These are phyloP conservation scores for Argyresthia goedartella DNA, from an alignment of 2,888 invertebrate genomes.

Conservation along the genomic window DNA sequence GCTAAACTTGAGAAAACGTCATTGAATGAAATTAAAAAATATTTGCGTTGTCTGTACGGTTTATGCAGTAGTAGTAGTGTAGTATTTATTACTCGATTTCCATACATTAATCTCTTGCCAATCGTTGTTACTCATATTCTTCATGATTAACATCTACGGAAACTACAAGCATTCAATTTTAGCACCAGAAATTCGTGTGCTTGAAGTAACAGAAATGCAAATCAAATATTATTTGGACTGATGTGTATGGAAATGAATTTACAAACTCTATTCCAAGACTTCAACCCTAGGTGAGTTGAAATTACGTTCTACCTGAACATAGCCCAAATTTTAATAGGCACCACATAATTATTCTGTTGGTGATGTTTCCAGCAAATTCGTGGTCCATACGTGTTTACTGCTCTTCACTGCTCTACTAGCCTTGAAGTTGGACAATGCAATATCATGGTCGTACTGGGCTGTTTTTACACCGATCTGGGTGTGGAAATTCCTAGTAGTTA, in stretches of 20 bases:
- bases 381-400: constrained; percentile 94
- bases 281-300: constrained; percentile 85
- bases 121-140: no score
- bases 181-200: no score
- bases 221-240: constrained; percentile 17
- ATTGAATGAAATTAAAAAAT: no score
- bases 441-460: constrained; percentile 96
- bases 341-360: neutral
- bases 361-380: constrained; percentile 87
- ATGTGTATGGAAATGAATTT: constrained; percentile 82
- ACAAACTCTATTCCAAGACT: constrained; percentile 90
- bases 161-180: no score
- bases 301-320: neutral
- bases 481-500: constrained; percentile 93
- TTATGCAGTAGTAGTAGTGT: no score
- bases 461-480: constrained; percentile 98
- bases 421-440: constrained; percentile 87
- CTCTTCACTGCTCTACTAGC: constrained; percentile 93
- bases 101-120: no score
- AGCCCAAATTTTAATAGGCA: neutral
- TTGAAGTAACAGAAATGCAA: no score
- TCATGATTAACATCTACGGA: no score
- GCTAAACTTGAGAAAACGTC: no score
- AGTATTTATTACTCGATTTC: no score
- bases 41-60: no score